Base-by-base conservation (phyloP, 2,888 invertebrate genomes). In the Pandemis corylana region DNA sequence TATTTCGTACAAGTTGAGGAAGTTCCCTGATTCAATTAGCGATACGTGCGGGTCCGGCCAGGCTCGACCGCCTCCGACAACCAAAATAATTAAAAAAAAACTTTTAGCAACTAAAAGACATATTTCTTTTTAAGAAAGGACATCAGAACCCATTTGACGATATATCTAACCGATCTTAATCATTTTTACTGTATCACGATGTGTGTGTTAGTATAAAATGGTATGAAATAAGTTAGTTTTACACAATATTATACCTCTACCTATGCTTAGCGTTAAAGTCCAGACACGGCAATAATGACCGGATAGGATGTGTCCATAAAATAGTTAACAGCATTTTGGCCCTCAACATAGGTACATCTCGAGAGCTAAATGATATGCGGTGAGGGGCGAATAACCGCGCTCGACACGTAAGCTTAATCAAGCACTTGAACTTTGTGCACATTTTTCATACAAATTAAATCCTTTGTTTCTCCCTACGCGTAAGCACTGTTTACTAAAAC, bases 11-110 rank as follows among this genome's bases (percentile, higher is more conserved):
- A 86, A 90, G 88, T 90, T 90, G 82, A 84, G 83, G 86, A 90
- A 92, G 88, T 89, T 91, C 83, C 82, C 84, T 84, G 92, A 93
- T 93, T 93, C 90, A 93, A 93, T 93, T 93, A 93, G 87, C 79
- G 93, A 92, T 92, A 92, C 83, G 86, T 80, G 69, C 77, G 71
- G 63, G 72, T 77, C 75, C 76, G 65, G 75, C 78, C 66, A 63
- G 67, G 78, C 66, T 71, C 80, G 72, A 72, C 71, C 72, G 76
- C 77, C 79, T 78, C 78, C 81, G 76, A 13, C 61, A 41, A 62
- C n/a, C 51, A 51, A 51, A 36, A 44, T 41, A 64, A 44, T 64
- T 63, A 64, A 64, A 64, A 20, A 20, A 64, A 63, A 63, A 63
- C 6, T 13, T 13, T 20, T 56, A 7, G 20, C 53, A 56, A 56